Conservation (phyloP, 2,113 vertebrate species). For the Urocynchramus pylzowi region DNA sequence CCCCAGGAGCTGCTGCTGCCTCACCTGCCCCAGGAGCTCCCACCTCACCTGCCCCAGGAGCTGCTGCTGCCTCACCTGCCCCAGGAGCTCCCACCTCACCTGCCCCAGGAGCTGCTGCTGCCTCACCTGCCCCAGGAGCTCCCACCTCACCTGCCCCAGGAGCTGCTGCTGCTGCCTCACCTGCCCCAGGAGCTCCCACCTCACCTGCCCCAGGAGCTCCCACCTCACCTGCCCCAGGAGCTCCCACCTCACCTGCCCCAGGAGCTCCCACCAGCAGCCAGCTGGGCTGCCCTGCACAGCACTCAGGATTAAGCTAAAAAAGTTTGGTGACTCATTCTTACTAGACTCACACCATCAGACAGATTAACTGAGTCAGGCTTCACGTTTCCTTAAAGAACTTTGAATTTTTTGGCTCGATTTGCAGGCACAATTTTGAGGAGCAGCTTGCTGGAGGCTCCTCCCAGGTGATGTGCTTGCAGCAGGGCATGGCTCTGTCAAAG, state of each 20-base stretch:
- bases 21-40: neutral
- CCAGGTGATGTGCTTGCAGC: neutral
- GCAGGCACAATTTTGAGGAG: no score
- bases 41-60: neutral
- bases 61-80: neutral
- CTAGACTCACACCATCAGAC: neutral
- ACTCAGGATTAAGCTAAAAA: neutral
- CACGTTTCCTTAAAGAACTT: neutral
- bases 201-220: no score
- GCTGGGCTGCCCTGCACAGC: neutral
- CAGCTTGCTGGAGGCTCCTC: no score
- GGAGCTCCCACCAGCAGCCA: neutral
- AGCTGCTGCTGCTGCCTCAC: no score
- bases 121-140: no score
- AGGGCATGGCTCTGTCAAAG: neutral
- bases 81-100: no score
- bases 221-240: neutral
- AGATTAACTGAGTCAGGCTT: neutral
- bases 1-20: neutral
- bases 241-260: neutral
- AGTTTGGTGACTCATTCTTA: neutral
- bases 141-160: no score
- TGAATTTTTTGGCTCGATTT: neutral
- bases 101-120: no score
- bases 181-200: no score